Evolutionary conservation across 2,113 vertebrate species (phyloP).

Genomic region (Galbula dea): DNA sequence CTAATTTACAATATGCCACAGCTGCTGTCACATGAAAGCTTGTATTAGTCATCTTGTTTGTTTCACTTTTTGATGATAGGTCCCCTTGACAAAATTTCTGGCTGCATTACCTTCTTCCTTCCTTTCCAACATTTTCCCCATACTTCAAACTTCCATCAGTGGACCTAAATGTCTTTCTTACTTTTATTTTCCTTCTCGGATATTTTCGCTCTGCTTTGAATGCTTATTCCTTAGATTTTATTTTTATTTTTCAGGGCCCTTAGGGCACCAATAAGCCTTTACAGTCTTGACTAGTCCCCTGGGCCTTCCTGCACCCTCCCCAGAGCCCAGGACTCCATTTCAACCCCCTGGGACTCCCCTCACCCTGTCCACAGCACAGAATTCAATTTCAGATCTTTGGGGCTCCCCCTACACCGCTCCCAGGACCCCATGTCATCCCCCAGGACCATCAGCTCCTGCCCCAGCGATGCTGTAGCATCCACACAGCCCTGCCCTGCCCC

Average conservation of each 20-base stretch:
- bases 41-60: background rate
- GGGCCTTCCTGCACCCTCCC: background rate
- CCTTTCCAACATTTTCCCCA: background rate
- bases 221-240: background rate
- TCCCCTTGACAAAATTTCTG: background rate
- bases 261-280: background rate
- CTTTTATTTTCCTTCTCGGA: background rate
- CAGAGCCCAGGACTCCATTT: background rate
- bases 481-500: no score
- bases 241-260: background rate
- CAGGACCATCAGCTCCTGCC: background rate
- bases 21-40: background rate
- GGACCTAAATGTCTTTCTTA: background rate
- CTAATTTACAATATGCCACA: background rate
- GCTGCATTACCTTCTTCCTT: background rate
- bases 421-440: background rate
- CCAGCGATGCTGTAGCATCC: accelerated
- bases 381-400: background rate
- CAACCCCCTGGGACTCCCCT: background rate
- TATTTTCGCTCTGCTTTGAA: background rate
- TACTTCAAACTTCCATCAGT: background rate
- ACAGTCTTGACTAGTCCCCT: background rate
- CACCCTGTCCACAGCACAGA: background rate
- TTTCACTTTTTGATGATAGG: background rate
- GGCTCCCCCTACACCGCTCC: background rate